phyloP scores from a whole-genome alignment of 2,797 vertebrate species.

The Brachymystax lenok region DNA sequence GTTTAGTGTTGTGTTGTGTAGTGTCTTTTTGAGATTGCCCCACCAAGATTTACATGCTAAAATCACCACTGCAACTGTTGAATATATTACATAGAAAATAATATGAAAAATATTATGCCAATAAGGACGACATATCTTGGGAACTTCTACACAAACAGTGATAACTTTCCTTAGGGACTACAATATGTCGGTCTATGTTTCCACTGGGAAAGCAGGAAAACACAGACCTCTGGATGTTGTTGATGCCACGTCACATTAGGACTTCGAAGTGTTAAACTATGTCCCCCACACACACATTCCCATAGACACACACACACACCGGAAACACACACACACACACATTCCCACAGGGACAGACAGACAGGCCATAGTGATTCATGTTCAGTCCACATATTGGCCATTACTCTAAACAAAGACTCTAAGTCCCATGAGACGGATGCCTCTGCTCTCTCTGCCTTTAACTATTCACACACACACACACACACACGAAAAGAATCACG shows the following conservation, averaged over 20 bases:
- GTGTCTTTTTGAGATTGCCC: too few relatives aligned
- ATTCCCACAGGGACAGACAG: slow-evolving; percentile 50
- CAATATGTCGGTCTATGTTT: slow-evolving; percentile 9
- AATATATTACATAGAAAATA: too few relatives aligned
- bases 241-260: slow-evolving; percentile 50
- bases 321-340: background rate
- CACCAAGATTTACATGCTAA: too few relatives aligned
- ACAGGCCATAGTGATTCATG: slow-evolving; percentile 51
- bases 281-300: slow-evolving; percentile 24
- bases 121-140: background rate
- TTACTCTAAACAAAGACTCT: slow-evolving; percentile 58
- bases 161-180: background rate
- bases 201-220: slow-evolving; percentile 33
- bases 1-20: too few relatives aligned
- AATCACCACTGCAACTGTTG: too few relatives aligned
- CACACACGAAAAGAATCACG: slow-evolving; percentile 56
- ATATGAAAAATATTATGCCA: too few relatives aligned
- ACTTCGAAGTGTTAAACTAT: slow-evolving; percentile 52
- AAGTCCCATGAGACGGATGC: slow-evolving; percentile 58
- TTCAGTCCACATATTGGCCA: slow-evolving; percentile 44
- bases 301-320: too few relatives aligned
- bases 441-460: slow-evolving; percentile 35
- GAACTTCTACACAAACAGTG: background rate
- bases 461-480: slow-evolving; percentile 30
- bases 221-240: background rate